Percentiles rank a stretch among this genome's conserved stretches.
These are phyloP conservation scores for Metacarcinus magister DNA, from an alignment of 2,888 invertebrate genomes.

Conservation along the genomic window DNA sequence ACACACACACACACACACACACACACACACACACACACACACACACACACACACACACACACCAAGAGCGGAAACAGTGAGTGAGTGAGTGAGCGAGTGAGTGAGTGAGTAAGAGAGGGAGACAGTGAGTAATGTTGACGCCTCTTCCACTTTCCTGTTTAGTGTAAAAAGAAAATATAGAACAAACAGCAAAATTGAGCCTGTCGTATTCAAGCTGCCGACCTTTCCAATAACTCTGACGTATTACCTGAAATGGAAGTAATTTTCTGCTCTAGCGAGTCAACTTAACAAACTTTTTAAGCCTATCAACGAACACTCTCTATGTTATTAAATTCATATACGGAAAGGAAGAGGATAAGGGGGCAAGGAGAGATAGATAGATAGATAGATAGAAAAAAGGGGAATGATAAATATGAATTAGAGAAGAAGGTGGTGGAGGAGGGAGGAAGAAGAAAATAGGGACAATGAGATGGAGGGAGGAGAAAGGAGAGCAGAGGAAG, in stretches of 20 bases:
- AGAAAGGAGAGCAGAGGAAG: background rate
- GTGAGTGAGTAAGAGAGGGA: background rate
- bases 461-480: background rate
- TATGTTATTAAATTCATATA: background rate
- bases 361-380: background rate
- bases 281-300: conserved; percentile 2
- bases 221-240: background rate
- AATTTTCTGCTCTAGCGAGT: conserved; percentile 9
- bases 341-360: background rate
- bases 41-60: too few relatives aligned
- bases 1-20: too few relatives aligned
- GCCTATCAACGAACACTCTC: background rate
- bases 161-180: background rate
- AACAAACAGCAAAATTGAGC: background rate
- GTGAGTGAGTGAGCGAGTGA: background rate
- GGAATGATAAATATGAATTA: too few relatives aligned
- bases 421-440: background rate
- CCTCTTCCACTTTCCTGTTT: background rate
- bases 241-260: background rate
- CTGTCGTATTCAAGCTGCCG: background rate
- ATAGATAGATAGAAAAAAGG: too few relatives aligned
- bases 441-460: background rate
- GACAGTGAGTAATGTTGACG: background rate
- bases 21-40: too few relatives aligned
- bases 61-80: too few relatives aligned